Evolutionary conservation across 2,797 vertebrate genomes (phyloP), one percentile per base, ranked within the genome.

Genomic region (Synaphobranchus kaupii): DNA sequence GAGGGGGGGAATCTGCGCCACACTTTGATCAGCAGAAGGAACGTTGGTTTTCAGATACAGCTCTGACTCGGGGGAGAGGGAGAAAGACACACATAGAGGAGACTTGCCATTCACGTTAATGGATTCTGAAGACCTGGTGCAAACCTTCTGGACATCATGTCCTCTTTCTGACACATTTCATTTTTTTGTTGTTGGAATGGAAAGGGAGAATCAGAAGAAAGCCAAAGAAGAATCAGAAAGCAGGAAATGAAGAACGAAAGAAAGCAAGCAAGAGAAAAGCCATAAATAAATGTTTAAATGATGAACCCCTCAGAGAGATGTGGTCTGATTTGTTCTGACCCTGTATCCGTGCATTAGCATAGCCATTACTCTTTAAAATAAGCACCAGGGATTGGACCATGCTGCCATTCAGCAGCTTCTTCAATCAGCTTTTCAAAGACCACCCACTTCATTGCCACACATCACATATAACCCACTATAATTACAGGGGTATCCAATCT

Each of bases 21-120:
- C 90, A 92, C 94, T 96, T 96, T 95, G 94, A 96, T 96, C 93
- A 95, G 83, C 87, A 91, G 92, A 95, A 88, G 91, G 92, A 92
- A 93, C 93, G 94, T 92, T 92, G 91, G 92, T 94, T 94, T 90
- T 93, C 88, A 93, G 93, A 94, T 90, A 91, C 92, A 90, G 71
- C n/a, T 93, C 92, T 93, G 87, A 91, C 34, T 84, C 82, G 83
- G 78, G 83, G 28, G 50, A 83, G 58, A 83, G 86, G 82, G 84
- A 31, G 28, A 31, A 10, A 34, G 4, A 28, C 52, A 84, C 50
- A 83, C 85, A 84, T 84, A 34, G 85, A n/a, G 13, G 44, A 56
- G 86, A 87, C 88, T 94, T 95, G 91, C 86, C 89, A 92, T 93
- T 95, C 92, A 94, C 86, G 3, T 71, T 93, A 95, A 96, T 94